Evolutionary conservation across 1,140 invertebrate genomes (phyloP), one percentile per base, ranked within the genome.

Genomic region (Drosophila pallidifrons): DNA sequence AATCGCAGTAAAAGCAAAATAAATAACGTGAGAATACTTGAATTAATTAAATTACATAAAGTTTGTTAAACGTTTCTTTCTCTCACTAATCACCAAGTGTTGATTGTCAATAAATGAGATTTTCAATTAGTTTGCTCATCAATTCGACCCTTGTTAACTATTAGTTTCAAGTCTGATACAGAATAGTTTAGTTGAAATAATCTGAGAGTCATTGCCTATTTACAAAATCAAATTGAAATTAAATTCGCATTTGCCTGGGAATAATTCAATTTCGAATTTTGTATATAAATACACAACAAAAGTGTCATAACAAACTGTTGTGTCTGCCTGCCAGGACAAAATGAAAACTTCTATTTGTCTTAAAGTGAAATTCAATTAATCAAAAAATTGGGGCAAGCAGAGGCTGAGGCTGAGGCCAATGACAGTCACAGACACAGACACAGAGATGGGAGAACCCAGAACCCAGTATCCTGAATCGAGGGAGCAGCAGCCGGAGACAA

Each of bases 331-430:
- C 47, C 55, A 38, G 30, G 54, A 35, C 30, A 32, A 81, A 85
- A 73, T 77, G 77, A 73, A 82, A 78, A 72, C 80, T 88, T 88
- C 80, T 83, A 78, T 88, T 89, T 89, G 81, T 83, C 78, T 74
- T 59, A 52, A 64, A 73, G 73, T 74, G 69, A 89, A 81, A 89
- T 85, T 78, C 78, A 89, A 89, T 89, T 89, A 89, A 89, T 89
- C 86, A 89, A 81, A 79, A 85, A 72, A 52, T 60, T 71, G 20
- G 70, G 73, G 72, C 64, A 72, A 75, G 69, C 51, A 49, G 76
- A 54, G 32, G 25, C 43, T 11, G 47, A 43, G 54, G n/a, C 43
- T 11, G 47, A 43, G 54, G n/a, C 10, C 46, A 67, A 30, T 30
- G 43, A 58, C 64, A 20, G 25, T 45, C 35, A 43, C 13, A 32